Evolutionary conservation across 1,140 invertebrate genomes (phyloP).

Genomic region (Lepidurus apus): DNA sequence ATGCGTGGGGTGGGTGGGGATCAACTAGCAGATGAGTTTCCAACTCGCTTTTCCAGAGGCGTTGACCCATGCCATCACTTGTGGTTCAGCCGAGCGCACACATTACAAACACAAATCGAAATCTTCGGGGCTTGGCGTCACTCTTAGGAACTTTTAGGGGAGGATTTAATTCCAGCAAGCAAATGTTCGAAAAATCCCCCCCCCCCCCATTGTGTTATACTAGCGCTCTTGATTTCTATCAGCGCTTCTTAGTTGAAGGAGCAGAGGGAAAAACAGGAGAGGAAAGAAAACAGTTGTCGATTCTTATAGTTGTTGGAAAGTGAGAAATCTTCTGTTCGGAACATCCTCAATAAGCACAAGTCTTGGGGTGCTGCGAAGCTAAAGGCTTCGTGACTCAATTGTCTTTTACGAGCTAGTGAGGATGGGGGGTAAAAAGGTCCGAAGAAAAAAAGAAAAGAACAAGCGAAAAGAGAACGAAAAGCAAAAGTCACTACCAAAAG

Average conservation of each 20-base stretch:
- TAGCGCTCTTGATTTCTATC: too few species aligned
- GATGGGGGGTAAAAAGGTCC: neutral
- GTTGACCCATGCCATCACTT: neutral
- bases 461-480: neutral
- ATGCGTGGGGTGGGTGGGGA: neutral
- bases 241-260: neutral
- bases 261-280: neutral
- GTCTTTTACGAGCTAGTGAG: constrained; percentile 1
- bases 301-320: constrained; percentile 7
- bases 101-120: neutral
- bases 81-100: neutral
- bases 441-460: neutral
- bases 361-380: too few species aligned
- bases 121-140: neutral
- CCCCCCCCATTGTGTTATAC: neutral
- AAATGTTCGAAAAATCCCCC: too few species aligned
- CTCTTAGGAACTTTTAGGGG: neutral
- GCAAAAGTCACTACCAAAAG: neutral
- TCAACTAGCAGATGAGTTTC: neutral
- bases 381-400: constrained; percentile 1
- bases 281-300: neutral
- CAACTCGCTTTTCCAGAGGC: neutral
- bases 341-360: too few species aligned
- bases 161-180: neutral
- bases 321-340: constrained; percentile 8